Evolutionary conservation across 37 sponge, comb jelly and placozoan species (phyloP).

Genomic region (Eunapius fragilis): DNA sequence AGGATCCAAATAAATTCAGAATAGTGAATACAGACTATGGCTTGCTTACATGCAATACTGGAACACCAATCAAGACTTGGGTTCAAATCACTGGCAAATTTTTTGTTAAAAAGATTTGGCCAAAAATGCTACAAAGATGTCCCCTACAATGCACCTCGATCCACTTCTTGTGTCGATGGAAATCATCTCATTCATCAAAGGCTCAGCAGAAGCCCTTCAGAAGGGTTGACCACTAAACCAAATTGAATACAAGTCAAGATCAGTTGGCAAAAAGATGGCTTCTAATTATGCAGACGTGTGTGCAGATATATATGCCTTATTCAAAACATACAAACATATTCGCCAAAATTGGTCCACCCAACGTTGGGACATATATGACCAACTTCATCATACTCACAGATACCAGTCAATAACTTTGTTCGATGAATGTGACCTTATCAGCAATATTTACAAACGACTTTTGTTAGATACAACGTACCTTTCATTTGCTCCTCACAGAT

Average conservation of each 20-base stretch:
- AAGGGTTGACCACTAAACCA: conserved; percentile 40
- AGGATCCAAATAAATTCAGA: background rate
- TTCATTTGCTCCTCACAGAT: conserved; percentile 3
- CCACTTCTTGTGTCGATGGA: conserved; percentile 87
- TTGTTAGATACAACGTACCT: background rate
- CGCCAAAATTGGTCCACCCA: conserved; percentile 18
- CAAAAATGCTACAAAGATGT: conserved; percentile 6
- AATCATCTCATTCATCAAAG: conserved; percentile 90
- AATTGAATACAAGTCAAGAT: conserved; percentile 47
- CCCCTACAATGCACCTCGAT: conserved; percentile 42
- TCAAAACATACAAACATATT: conserved; percentile 46
- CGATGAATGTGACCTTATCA: conserved; percentile 37
- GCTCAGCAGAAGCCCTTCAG: conserved; percentile 66
- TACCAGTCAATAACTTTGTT: background rate
- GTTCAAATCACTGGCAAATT: conserved; percentile 57
- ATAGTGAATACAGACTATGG: background rate
- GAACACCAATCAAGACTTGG: background rate
- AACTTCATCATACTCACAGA: background rate
- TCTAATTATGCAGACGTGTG: conserved; percentile 69
- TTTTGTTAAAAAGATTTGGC: conserved; percentile 69
- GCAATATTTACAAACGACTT: conserved; percentile 25
- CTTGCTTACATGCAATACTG: background rate
- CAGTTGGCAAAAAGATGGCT: conserved; percentile 81
- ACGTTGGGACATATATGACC: background rate
- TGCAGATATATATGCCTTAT: conserved; percentile 62